phyloP scores from a whole-genome alignment of 2,888 invertebrate species.

The Caenorhabditis sp. region DNA sequence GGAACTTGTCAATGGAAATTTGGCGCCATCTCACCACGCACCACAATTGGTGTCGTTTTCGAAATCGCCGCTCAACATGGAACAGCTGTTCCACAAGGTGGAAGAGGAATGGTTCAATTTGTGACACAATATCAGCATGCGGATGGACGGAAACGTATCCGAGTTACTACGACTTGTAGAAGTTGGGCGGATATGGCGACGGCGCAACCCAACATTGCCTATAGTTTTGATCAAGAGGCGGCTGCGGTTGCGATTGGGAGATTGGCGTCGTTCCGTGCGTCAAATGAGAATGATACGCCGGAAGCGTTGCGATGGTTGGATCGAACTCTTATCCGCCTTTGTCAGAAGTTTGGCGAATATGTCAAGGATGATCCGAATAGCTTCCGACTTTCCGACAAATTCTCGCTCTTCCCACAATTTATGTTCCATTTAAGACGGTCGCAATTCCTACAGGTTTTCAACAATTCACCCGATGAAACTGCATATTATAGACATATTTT shows the following conservation, averaged over 20 bases:
- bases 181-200: conserved; percentile 92
- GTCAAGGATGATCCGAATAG: conserved; percentile 95
- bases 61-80: conserved; percentile 95
- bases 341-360: conserved; percentile 99
- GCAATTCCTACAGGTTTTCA: conserved; percentile 94
- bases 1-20: conserved; percentile 98
- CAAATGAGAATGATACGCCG: conserved; percentile 83
- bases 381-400: conserved; percentile 93
- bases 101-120: conserved; percentile 94
- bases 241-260: conserved; percentile 96
- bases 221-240: conserved; percentile 80
- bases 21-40: conserved; percentile 87
- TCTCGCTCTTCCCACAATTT: conserved; percentile 97
- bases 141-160: conserved; percentile 82
- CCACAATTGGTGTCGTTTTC: conserved; percentile 92
- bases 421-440: conserved; percentile 98
- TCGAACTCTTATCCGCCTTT: conserved; percentile 93
- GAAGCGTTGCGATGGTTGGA: conserved; percentile 99
- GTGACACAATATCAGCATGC: conserved; percentile 98
- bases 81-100: conserved; percentile 81
- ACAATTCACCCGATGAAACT: conserved; percentile 99
- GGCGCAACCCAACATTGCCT: conserved; percentile 73
- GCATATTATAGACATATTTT: conserved; percentile 97
- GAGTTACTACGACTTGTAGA: conserved; percentile 96
- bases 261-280: conserved; percentile 91